These are phyloP conservation scores for Cotesia chilonis DNA, from an alignment of 1,140 invertebrate species.

Conservation along the genomic window DNA sequence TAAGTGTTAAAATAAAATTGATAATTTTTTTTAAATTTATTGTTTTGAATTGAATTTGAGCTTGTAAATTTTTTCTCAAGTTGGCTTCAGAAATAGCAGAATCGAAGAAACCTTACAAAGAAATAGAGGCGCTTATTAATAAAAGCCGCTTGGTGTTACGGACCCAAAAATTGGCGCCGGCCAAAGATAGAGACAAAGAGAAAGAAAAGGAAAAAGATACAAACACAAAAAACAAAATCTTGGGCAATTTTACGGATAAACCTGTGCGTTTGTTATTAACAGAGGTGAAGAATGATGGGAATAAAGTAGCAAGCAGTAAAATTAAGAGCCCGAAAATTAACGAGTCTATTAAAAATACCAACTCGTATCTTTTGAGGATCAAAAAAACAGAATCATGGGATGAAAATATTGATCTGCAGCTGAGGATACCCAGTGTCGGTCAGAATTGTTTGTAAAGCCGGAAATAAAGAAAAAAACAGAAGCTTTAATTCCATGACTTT, in stretches of 20 bases:
- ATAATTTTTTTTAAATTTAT: too few relatives aligned
- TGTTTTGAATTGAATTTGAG: too few relatives aligned
- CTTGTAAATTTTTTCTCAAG: slow-evolving; percentile 4
- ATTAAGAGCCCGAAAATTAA: slow-evolving; percentile 24
- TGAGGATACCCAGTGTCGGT: slow-evolving; percentile 54
- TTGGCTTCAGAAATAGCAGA: slow-evolving; percentile 49
- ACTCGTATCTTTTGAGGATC: slow-evolving; percentile 57
- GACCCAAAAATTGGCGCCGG: slow-evolving; percentile 45
- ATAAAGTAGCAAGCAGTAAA: background rate
- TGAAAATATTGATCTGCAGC: slow-evolving; percentile 55
- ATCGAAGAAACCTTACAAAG: slow-evolving; percentile 53
- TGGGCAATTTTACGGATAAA: slow-evolving; percentile 36
- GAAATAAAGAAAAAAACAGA: slow-evolving; percentile 7
- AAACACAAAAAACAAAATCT: too few relatives aligned
- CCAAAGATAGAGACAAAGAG: too few relatives aligned
- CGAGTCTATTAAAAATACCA: slow-evolving; percentile 52
- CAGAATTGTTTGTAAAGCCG: background rate
- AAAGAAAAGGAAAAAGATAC: too few relatives aligned
- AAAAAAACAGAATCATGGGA: slow-evolving; percentile 43
- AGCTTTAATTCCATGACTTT: slow-evolving; percentile 28
- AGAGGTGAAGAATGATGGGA: background rate
- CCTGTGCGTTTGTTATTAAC: background rate
- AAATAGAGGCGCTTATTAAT: slow-evolving; percentile 56
- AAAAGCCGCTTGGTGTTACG: slow-evolving; percentile 55
- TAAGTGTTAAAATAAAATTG: too few relatives aligned